Base-by-base conservation (phyloP, 2,113 vertebrate genomes). In the Tor tambroides region DNA sequence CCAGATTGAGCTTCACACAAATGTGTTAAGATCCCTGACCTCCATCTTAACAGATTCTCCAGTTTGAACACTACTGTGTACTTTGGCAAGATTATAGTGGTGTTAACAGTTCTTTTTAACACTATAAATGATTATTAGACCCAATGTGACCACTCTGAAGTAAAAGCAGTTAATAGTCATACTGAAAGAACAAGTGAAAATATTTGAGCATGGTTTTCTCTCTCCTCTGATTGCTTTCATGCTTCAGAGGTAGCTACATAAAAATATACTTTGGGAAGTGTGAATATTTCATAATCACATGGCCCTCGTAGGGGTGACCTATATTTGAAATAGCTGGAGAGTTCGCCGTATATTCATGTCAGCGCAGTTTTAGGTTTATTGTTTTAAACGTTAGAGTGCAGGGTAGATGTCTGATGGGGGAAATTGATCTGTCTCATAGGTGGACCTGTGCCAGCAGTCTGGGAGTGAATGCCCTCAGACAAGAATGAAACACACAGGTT, bases 281-380 rank as follows among this genome's bases (percentile, higher is more conserved):
- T 95, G 91, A 93, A 94, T 92, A 90, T 93, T 94, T 95, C 91
- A 94, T 93, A 90, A 93, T 92, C 14, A 87, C 89, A 78, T 80
- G 88, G 86, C 91, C 90, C 89, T 87, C 77, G 89, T 86, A 92
- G 85, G 90, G 89, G 87, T 94, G 94, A 94, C 94, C 94, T 93
- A 95, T 92, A 95, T 94, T 89, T 88, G 10, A 85, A 41, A 87
- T 90, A 87, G 92, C 90, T 91, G 46, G 79, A 86, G 81, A 85
- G 85, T 74, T 69, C n/a, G n/a, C n/a, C n/a, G n/a, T n/a, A n/a
- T n/a, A n/a, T n/a, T n/a, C n/a, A n/a, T n/a, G n/a, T n/a, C n/a
- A n/a, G n/a, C n/a, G n/a, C n/a, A n/a, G 32, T 71, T 67, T 41
- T 14, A 32, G 77, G 59, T 63, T 49, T 67, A 51, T 84, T 84